Conservation (phyloP, 2,888 invertebrate genomes). For the Drosophila tanythrix region DNA sequence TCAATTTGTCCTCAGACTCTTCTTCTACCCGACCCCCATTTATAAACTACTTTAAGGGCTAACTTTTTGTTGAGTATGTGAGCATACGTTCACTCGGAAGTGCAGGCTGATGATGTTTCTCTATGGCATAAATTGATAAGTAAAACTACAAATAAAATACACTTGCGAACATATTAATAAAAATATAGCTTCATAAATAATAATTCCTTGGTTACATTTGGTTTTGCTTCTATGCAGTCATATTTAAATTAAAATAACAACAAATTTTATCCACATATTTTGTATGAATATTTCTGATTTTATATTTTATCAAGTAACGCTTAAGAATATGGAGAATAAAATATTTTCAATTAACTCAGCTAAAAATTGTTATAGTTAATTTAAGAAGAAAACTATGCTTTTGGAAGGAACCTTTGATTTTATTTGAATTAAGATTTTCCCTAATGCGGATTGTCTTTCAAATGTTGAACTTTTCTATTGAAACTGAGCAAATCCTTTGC, state of each 20-base stretch:
- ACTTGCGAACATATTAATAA: neutral
- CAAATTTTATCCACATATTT: neutral
- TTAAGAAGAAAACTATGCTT: neutral
- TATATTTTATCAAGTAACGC: neutral
- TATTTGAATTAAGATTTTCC: conserved; percentile 8
- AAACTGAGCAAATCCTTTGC: conserved; percentile 9
- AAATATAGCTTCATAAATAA: neutral
- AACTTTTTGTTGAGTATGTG: neutral
- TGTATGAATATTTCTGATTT: neutral
- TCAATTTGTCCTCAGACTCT: conserved; percentile 42
- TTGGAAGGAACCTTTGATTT: neutral
- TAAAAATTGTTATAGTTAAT: neutral
- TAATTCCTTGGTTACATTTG: neutral
- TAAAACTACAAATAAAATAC: neutral
- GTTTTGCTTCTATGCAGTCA: neutral
- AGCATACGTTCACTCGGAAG: conserved; percentile 41
- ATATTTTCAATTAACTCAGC: neutral
- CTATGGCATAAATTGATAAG: neutral
- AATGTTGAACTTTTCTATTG: conserved; percentile 18
- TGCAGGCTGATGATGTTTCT: conserved; percentile 1
- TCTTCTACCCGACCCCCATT: conserved; percentile 1
- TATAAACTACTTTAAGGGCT: conserved; percentile 27
- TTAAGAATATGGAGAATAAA: neutral
- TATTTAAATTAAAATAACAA: neutral
- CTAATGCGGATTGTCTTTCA: conserved; percentile 18